Evolutionary conservation across 2,888 invertebrate species (phyloP).

Genomic region (Tineola bisselliella): DNA sequence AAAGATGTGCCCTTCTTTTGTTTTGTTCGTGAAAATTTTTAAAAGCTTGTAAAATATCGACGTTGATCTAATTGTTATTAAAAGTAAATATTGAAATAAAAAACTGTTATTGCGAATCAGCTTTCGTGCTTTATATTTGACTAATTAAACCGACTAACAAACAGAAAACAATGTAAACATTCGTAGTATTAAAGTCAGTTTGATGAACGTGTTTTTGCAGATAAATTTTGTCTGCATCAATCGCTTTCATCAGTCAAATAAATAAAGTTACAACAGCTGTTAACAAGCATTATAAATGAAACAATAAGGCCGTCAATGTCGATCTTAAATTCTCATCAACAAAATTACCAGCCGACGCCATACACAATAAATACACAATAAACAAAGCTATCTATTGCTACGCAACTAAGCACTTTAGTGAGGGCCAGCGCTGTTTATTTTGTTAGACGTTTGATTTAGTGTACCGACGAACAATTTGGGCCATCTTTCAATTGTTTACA

Average conservation of each 20-base stretch:
- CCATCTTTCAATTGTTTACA: neutral
- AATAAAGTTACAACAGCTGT: neutral
- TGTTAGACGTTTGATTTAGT: slow-evolving; percentile 3
- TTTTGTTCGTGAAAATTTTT: neutral
- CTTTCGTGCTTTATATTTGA: neutral
- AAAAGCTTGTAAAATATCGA: neutral
- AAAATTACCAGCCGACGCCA: slow-evolving; percentile 3
- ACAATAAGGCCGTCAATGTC: neutral
- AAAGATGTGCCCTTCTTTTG: neutral
- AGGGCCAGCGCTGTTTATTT: neutral
- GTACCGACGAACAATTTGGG: neutral
- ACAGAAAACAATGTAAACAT: neutral
- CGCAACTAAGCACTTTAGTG: neutral
- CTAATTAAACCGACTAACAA: neutral
- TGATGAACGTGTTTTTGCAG: neutral
- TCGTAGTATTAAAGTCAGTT: neutral
- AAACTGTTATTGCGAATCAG: too few relatives aligned
- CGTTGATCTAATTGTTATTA: neutral
- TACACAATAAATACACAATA: neutral
- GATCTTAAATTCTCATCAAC: neutral
- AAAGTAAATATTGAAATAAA: too few relatives aligned
- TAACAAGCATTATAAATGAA: neutral
- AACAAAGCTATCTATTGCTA: neutral
- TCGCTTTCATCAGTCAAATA: neutral
- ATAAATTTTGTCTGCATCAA: neutral